Base-by-base conservation (phyloP, 2,888 invertebrate species). In the Brachynemurus nebulosus region DNA sequence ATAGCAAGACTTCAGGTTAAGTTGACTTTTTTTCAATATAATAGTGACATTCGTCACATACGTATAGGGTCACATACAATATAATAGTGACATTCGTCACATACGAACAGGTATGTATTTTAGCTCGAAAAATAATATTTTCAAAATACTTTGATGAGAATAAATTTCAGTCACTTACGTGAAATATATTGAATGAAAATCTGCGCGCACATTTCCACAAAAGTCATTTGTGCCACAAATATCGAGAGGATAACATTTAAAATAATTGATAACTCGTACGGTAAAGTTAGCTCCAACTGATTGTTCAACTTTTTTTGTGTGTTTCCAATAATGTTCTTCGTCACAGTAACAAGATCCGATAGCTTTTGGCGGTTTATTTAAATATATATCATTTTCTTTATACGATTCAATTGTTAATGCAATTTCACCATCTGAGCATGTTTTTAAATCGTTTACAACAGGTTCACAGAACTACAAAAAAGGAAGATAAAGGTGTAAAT, bases 151-250 rank as follows among this genome's bases (percentile, higher is more conserved):
- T n/a, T n/a, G n/a, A n/a, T n/a, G n/a, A n/a, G n/a, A 12, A 38
- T 14, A 9, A 38, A 12, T 17, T 2, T 2, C 7, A 27, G 16
- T n/a, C 9, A 16, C 27, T 9, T 20, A 44, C 44, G 37, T 23
- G 53, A 78, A 76, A 55, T 77, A 78, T 11, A 74, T 62, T 6
- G 76, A 71, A 47, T 69, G 71, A 7, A 71, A 56, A 51, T 77
- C 74, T n/a, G 64, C 59, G 52, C 71, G 66, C 7, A 78, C 69
- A 47, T 73, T 66, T 1, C 79, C 80, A 54, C 80, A 80, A 53
- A 72, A 71, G 27, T 78, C 75, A 1, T 64, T 63, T 0, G 64
- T 58, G 14, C 65, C 62, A 53, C 79, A 80, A 27, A 64, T 58
- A 5, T 64, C 64, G 47, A 76, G 59, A 53, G 72, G 61, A 3